These are phyloP conservation scores for Wiebesia pumilae DNA, from an alignment of 1,140 invertebrate species.

Conservation along the genomic window DNA sequence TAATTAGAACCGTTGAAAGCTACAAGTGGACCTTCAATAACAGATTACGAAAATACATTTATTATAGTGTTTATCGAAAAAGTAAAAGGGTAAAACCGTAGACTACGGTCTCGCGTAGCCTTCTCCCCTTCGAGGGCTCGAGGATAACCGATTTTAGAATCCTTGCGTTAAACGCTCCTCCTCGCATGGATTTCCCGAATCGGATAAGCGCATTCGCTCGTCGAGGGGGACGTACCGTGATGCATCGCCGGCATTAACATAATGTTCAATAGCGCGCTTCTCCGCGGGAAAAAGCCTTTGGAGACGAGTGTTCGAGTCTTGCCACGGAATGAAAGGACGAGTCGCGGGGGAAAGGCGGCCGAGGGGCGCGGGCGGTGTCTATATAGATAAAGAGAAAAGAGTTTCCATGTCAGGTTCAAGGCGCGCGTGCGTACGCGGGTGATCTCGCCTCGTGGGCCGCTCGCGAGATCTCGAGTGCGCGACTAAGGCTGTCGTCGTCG, in stretches of 20 bases:
- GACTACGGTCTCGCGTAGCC: neutral
- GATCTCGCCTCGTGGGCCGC: neutral
- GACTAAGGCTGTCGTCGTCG: neutral
- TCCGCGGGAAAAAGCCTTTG: neutral
- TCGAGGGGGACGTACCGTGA: too few relatives aligned
- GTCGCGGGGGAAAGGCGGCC: neutral
- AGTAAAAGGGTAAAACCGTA: neutral
- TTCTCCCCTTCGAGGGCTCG: too few relatives aligned
- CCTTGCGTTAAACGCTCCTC: too few relatives aligned
- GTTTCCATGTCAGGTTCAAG: slow-evolving; percentile 51
- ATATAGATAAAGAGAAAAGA: slow-evolving; percentile 25
- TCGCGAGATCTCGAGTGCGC: neutral
- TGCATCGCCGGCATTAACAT: too few relatives aligned
- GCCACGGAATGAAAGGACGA: too few relatives aligned
- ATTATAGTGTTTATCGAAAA: neutral
- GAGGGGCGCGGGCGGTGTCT: neutral
- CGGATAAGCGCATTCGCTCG: too few relatives aligned
- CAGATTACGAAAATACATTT: neutral
- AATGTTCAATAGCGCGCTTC: too few relatives aligned
- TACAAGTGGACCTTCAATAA: neutral
- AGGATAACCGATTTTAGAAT: too few relatives aligned
- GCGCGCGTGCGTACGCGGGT: neutral
- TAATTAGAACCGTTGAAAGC: neutral
- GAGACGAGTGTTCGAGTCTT: too few relatives aligned
- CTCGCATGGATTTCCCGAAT: too few relatives aligned